Evolutionary conservation across 2,797 vertebrate genomes (phyloP).

Genomic region (Premnoplex brunnescens): DNA sequence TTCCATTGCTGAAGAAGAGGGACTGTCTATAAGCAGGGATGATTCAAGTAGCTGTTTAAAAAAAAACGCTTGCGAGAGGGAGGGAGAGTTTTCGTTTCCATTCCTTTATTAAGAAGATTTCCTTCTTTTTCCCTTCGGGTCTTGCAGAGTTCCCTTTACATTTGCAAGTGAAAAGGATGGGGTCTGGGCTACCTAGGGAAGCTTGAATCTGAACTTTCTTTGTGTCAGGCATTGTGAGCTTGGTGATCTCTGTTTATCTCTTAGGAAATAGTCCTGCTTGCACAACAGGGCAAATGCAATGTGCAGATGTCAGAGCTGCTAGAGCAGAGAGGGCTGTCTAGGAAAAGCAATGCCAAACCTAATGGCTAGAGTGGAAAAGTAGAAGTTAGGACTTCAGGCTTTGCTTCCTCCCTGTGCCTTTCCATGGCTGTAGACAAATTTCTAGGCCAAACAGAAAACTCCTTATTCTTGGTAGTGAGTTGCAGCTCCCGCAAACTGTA

Average conservation of each 20-base stretch:
- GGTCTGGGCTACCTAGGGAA: not conserved
- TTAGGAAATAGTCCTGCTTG: slow-evolving; percentile 56
- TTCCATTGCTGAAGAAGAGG: slow-evolving; percentile 20
- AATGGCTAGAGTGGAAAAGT: not conserved
- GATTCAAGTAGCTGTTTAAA: not conserved
- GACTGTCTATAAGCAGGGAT: not conserved
- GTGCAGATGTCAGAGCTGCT: slow-evolving; percentile 36
- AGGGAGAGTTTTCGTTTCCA: not conserved
- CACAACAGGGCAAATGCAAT: slow-evolving; percentile 50
- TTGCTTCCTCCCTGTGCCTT: not conserved
- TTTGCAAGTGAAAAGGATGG: not conserved
- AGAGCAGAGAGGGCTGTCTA: slow-evolving; percentile 22
- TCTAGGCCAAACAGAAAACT: not conserved
- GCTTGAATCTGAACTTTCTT: slow-evolving; percentile 29
- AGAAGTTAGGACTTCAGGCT: not conserved
- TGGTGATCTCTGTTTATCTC: slow-evolving; percentile 59
- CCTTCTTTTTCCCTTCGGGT: not conserved
- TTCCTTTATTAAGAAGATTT: not conserved
- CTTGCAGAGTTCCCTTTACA: not conserved
- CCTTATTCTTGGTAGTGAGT: not conserved
- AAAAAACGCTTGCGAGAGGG: not conserved
- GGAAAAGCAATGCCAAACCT: slow-evolving; percentile 44
- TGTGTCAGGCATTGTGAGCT: slow-evolving; percentile 39
- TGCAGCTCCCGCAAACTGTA: not conserved
- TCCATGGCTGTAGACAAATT: not conserved